phyloP scores from a whole-genome alignment of 2,888 invertebrate species.

The Gerris lacustris region DNA sequence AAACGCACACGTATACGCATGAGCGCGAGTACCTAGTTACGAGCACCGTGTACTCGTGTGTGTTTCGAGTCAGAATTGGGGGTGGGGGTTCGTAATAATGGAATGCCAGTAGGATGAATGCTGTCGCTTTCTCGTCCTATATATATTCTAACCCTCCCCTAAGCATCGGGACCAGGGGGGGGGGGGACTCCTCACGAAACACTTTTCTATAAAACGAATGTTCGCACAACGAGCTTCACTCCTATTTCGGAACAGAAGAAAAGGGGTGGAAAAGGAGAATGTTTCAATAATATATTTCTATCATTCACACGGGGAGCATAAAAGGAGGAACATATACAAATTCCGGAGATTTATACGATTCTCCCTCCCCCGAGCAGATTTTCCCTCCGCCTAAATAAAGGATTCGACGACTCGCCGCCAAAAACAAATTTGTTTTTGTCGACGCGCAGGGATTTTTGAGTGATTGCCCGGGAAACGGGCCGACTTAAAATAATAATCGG shows the following conservation, averaged over 20 bases:
- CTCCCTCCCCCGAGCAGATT: background rate
- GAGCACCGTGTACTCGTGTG: background rate
- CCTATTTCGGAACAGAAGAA: background rate
- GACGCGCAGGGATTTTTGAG: background rate
- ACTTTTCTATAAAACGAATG: slow-evolving; percentile 3
- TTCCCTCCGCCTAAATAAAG: background rate
- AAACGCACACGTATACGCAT: background rate
- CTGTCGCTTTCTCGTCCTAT: background rate
- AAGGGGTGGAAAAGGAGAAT: background rate
- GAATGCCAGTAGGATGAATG: background rate
- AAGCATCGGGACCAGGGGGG: background rate
- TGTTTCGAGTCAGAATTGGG: too few relatives aligned
- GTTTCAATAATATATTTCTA: slow-evolving; percentile 5
- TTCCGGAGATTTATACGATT: slow-evolving; percentile 1
- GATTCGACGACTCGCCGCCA: background rate
- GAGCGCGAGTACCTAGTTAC: background rate
- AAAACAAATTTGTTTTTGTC: slow-evolving; percentile 3
- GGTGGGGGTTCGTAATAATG: background rate
- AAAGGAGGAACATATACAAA: slow-evolving; percentile 1
- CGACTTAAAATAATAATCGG: slow-evolving; percentile 5
- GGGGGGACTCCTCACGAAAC: slow-evolving; percentile 7
- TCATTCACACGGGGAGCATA: background rate
- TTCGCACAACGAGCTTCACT: background rate
- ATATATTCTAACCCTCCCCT: background rate
- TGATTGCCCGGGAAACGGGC: background rate